These are phyloP conservation scores for Steatornis caripensis DNA, from an alignment of 2,113 vertebrate species.

Conservation along the genomic window DNA sequence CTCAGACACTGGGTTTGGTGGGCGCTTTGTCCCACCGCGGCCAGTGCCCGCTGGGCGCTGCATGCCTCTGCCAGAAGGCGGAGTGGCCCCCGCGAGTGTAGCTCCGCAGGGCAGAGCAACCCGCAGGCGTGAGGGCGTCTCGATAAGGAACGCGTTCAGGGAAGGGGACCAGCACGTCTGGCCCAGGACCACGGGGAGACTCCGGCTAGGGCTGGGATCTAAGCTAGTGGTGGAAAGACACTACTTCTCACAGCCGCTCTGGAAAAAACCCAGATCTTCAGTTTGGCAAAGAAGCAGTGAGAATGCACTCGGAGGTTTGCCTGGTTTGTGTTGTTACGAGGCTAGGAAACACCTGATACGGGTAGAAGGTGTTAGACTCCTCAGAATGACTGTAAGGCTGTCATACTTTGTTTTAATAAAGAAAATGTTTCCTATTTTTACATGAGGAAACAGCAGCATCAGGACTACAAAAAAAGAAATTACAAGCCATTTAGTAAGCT, in stretches of 20 bases:
- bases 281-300: background rate
- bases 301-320: background rate
- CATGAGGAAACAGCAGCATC: background rate
- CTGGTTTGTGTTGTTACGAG: background rate
- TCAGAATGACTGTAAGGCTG: background rate
- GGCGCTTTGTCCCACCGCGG: fast-evolving
- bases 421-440: background rate
- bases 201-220: background rate
- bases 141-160: fast-evolving
- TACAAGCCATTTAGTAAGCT: background rate
- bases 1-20: fast-evolving
- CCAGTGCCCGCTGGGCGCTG: too few relatives aligned
- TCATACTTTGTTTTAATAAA: background rate
- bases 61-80: too few relatives aligned
- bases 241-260: background rate
- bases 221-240: background rate
- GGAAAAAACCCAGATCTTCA: too few relatives aligned
- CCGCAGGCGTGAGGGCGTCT: fast-evolving
- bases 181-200: background rate
- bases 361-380: background rate
- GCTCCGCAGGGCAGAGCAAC: too few relatives aligned
- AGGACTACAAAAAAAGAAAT: background rate
- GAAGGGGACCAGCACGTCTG: fast-evolving
- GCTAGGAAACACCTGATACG: background rate
- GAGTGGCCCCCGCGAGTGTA: background rate